phyloP scores from a whole-genome alignment of 2,888 invertebrate species.

The Orchestes rusci region DNA sequence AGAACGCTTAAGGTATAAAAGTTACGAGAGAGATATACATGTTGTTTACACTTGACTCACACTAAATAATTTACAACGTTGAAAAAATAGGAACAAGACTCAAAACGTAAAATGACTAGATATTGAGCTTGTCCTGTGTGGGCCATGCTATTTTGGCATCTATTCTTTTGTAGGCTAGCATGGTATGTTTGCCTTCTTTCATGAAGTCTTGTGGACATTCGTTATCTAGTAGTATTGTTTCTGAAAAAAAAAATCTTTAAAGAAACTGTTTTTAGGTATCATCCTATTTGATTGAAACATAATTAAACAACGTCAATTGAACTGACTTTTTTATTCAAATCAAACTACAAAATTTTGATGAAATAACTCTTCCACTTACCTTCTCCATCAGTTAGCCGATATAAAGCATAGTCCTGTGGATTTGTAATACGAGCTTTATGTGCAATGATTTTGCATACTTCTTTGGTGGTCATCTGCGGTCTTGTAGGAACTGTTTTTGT shows the following conservation, averaged over 20 bases:
- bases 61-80: no score
- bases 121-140: constrained; percentile 45
- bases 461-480: constrained; percentile 87
- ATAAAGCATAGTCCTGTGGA: constrained; percentile 92
- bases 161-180: constrained; percentile 90
- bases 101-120: constrained; percentile 30
- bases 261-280: no score
- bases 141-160: constrained; percentile 98
- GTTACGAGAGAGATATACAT: no score
- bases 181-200: constrained; percentile 73
- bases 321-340: no score
- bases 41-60: no score
- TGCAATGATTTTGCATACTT: constrained; percentile 90
- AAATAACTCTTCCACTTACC: constrained; percentile 59
- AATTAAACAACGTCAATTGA: no score
- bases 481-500: constrained; percentile 88
- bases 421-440: constrained; percentile 94
- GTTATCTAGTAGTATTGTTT: constrained; percentile 79
- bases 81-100: constrained; percentile 19
- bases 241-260: constrained; percentile 56
- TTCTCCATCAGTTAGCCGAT: constrained; percentile 83
- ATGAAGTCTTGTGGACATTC: constrained; percentile 88
- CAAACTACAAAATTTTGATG: no score
- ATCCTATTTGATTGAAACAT: no score
- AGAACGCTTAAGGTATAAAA: no score